Base-by-base conservation (phyloP, 2,113 vertebrate species). In the Choloepus hoffmanni region DNA sequence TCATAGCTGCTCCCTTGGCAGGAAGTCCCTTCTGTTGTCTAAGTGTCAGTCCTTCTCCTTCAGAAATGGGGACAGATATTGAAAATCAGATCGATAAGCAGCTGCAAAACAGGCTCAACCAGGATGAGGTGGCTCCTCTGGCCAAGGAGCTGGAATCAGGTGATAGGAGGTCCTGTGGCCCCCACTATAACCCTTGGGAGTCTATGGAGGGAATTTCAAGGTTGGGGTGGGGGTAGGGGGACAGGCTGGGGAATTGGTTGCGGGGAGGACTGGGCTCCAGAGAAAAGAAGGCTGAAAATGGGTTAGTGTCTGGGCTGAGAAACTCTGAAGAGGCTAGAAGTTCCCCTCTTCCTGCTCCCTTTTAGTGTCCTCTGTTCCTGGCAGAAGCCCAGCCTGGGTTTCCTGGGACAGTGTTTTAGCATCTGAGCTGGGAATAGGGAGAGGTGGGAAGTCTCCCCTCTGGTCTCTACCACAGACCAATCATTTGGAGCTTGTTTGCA, bases 41-140 rank as follows among this genome's bases (percentile, higher is more conserved):
- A 77, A 50, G 15, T 77, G 73, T 88, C 88, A 90, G 94, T 23
- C 67, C 73, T 92, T 73, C 62, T 40, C 16, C 78, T 96, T 83
- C 85, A 88, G 83, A 96, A 68, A 89, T 85, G 81, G 85, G 92
- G 58, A 90, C 86, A 96, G 97, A 94, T 86, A 84, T 9, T 92
- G 95, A 94, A 83, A 92, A 89, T 87, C 77, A 94, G 68, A 94
- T 90, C 36, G 1, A 77, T 95, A 70, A 92, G 58, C 87, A 95
- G 79, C 92, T 95, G 72, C 94, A 72, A 85, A 90, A 95, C 82
- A 83, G 74, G 50, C 94, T 79, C 93, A 89, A 91, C 43, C 84
- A 70, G 86, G 86, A 96, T 18, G 9, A 91, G 70, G 96, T 85
- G 96, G 77, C 79, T 65, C 65, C 81, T 55, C 72, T 82, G 89